These are phyloP conservation scores for Sitobion miscanthi DNA, from an alignment of 1,140 invertebrate genomes.

Conservation along the genomic window DNA sequence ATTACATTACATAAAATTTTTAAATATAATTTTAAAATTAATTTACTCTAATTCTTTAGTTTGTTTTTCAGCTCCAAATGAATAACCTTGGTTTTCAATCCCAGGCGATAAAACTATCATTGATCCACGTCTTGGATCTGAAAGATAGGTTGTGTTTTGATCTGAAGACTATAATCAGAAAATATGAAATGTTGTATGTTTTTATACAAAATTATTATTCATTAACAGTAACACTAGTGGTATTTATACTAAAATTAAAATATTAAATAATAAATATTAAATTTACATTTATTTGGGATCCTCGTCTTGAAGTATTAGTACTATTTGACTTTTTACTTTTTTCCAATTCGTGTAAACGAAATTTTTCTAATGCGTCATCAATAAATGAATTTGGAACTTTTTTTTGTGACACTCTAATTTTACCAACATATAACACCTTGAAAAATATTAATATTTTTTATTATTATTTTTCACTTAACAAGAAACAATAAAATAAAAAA, in stretches of 20 bases:
- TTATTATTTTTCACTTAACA: background rate
- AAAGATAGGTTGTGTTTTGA: conserved; percentile 42
- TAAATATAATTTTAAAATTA: background rate
- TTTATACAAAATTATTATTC: background rate
- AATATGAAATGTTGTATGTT: background rate
- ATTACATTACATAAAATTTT: background rate
- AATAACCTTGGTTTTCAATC: conserved; percentile 28
- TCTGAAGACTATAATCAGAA: conserved; percentile 46
- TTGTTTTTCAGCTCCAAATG: conserved; percentile 30
- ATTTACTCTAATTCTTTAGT: conserved; percentile 49
- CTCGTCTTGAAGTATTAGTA: conserved; percentile 53
- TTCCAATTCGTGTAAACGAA: conserved; percentile 79
- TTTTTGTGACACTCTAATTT: conserved; percentile 82
- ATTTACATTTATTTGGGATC: conserved; percentile 59
- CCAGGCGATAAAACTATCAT: conserved; percentile 52
- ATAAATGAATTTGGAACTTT: conserved; percentile 88
- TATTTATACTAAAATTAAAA: background rate
- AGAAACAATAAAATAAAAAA: conserved; percentile 13
- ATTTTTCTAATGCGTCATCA: conserved; percentile 86
- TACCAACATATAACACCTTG: conserved; percentile 86
- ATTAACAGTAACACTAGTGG: background rate
- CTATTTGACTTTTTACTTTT: conserved; percentile 67
- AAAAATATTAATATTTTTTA: conserved; percentile 59
- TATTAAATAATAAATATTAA: conserved; percentile 26
- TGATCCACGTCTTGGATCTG: conserved; percentile 48